Conservation (phyloP, 2,888 invertebrate species). For the Acanthococcus lagerstroemiae region DNA sequence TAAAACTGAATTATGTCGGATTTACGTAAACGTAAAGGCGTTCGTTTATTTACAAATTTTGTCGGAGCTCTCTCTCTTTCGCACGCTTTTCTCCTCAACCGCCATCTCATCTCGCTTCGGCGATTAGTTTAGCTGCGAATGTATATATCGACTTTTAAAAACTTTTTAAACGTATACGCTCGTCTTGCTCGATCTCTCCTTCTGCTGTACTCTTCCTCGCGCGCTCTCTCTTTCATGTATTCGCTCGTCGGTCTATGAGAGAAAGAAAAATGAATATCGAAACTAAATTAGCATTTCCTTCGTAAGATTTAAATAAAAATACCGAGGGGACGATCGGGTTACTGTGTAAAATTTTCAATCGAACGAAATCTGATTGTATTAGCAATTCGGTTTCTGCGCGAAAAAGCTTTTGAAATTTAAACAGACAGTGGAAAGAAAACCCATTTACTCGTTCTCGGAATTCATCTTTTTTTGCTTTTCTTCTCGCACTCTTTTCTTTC, state of each 20-base stretch:
- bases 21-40: too few relatives aligned
- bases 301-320: not conserved
- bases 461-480: not conserved
- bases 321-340: not conserved
- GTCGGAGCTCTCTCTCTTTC: too few relatives aligned
- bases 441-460: not conserved
- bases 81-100: too few relatives aligned
- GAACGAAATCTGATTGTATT: not conserved
- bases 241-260: not conserved
- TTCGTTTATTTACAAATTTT: too few relatives aligned
- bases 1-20: too few relatives aligned
- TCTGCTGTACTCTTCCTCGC: not conserved
- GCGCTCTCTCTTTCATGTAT: not conserved
- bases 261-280: not conserved
- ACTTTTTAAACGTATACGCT: not conserved
- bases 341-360: not conserved
- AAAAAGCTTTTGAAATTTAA: conserved; percentile 6
- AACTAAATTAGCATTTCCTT: not conserved
- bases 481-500: not conserved
- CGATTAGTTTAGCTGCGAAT: too few relatives aligned
- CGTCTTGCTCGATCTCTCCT: not conserved
- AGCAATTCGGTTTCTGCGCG: conserved; percentile 1
- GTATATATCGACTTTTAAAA: not conserved
- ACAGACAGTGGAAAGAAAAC: not conserved
- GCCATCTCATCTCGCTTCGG: too few relatives aligned